Evolutionary conservation across 2,113 vertebrate species (phyloP), one percentile per base, ranked within the genome.

Genomic region (Loxodonta africana): DNA sequence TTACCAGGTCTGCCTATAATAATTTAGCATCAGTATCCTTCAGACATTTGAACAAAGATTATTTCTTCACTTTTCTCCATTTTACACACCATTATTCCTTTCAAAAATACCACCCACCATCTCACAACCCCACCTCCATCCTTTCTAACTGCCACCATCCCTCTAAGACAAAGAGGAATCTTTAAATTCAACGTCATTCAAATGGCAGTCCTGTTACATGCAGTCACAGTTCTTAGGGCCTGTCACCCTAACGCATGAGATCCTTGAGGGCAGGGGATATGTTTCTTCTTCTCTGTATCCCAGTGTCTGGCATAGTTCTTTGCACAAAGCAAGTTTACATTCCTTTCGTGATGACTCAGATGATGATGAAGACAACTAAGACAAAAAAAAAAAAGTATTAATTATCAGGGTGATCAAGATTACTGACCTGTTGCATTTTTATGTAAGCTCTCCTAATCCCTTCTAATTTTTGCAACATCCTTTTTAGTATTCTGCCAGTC

Each of bases 401-500:
- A 73, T 37, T 26, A 37, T 65, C 26, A 81, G 23, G 28, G 33
- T 53, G 5, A 62, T 78, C 77, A 63, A 88, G 69, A 90, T 82
- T 65, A 69, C 28, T 48, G 23, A 73, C 5, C 17, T 90, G 2
- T 80, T 83, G 18, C 17, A 86, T 74, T 76, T 76, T 82, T 89
- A 63, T 33, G 15, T 57, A 93, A 57, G 2, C 26, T 94, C 67
- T 78, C 63, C 69, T n/a, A 73, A 60, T 78, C 63, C 53, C 73
- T 90, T 74, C 37, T 69, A 33, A 51, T 63, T 46, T 90, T 96
- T 87, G n/a, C 20, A 92, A 53, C 15, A 65, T 90, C 28, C 30
- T 80, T 62, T 60, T 67, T 53, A 74, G 71, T 78, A 37, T 90
- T 82, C 67, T 90, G 83, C 92, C 37, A 53, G 63, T 78, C 86